These are phyloP conservation scores for Gortyna flavago DNA, from an alignment of 2,888 invertebrate genomes.

Conservation along the genomic window DNA sequence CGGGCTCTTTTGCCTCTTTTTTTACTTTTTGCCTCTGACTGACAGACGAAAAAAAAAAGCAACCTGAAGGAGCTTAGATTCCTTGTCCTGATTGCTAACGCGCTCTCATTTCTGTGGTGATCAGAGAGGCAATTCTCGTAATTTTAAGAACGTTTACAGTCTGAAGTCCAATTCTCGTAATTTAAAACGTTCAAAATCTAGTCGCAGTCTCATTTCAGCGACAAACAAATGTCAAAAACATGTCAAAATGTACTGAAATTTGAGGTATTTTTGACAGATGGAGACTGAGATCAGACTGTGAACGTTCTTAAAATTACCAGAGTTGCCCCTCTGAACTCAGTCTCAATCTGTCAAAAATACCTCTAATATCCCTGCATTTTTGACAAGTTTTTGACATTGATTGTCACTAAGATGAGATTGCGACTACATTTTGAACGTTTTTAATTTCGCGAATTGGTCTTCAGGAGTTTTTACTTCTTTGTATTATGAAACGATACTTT, in stretches of 20 bases:
- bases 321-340: too few species aligned
- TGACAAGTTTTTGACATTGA: not conserved
- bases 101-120: not conserved
- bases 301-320: too few species aligned
- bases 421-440: too few species aligned
- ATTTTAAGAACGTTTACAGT: not conserved
- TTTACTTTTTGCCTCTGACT: not conserved
- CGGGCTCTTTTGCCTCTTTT: not conserved
- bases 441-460: not conserved
- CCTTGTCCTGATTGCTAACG: not conserved
- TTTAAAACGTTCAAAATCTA: too few species aligned
- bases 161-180: too few species aligned
- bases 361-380: not conserved
- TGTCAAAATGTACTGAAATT: too few species aligned
- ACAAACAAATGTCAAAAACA: too few species aligned
- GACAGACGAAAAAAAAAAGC: not conserved
- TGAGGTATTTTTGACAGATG: too few species aligned
- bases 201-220: too few species aligned
- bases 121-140: not conserved
- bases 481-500: not conserved
- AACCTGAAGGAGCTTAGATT: not conserved
- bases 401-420: not conserved
- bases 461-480: not conserved
- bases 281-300: too few species aligned
- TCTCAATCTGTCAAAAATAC: not conserved